These are phyloP conservation scores for Muscicapa adusta DNA, from an alignment of 2,113 vertebrate species.

Conservation along the genomic window DNA sequence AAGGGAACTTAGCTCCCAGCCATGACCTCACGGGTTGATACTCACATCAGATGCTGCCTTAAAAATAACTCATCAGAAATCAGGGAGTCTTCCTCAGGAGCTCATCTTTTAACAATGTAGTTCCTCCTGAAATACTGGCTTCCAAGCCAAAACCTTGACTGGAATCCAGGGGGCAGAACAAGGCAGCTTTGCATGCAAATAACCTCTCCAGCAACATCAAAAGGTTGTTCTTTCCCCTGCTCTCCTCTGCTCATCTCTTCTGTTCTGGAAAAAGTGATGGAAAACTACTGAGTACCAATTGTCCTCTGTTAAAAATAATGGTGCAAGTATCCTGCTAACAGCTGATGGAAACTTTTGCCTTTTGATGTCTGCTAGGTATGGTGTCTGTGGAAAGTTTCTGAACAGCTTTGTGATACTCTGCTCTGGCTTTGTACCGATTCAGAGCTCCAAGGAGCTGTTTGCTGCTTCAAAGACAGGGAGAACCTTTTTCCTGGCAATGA, in stretches of 20 bases:
- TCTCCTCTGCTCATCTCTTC: neutral
- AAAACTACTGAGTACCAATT: neutral
- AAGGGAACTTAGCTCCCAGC: constrained; percentile 24
- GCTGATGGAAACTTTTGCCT: neutral
- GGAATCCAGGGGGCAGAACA: constrained; percentile 46
- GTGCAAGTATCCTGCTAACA: neutral
- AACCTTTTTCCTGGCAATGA: neutral
- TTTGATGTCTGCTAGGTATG: neutral
- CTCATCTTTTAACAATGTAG: constrained; percentile 22
- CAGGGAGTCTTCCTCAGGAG: constrained; percentile 1
- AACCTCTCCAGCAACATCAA: constrained; percentile 5
- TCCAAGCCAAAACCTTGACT: neutral
- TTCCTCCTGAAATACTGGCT: constrained; percentile 71
- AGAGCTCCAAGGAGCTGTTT: neutral
- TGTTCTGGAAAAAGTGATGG: neutral
- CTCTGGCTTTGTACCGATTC: neutral
- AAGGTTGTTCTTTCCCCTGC: neutral
- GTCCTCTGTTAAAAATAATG: neutral
- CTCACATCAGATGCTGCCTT: constrained; percentile 7
- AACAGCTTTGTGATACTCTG: neutral
- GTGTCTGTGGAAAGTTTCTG: neutral
- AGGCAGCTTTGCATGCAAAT: constrained; percentile 19
- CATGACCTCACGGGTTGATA: constrained; percentile 48
- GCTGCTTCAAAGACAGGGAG: neutral
- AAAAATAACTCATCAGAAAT: constrained; percentile 20